Base-by-base conservation (phyloP, 2,113 vertebrate species). In the Neoarius graeffei region DNA sequence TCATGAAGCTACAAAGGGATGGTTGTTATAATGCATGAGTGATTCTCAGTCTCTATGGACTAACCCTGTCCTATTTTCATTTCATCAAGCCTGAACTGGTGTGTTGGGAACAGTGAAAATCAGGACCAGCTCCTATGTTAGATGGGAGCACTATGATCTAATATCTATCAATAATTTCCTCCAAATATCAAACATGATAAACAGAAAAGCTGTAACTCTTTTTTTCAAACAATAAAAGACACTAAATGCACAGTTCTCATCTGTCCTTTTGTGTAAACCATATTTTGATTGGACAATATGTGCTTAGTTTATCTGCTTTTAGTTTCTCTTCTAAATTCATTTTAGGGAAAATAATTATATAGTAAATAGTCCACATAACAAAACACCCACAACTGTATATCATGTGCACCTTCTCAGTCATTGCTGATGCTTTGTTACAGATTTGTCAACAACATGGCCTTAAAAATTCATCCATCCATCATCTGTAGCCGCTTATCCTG, bases 1-100 rank as follows among this genome's bases (percentile, higher is more conserved):
- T 94, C 94, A 98, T 94, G 93, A 96, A 98, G 90, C 97, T 98
- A 57, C 13, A 86, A 54, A 86, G 30, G 6, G n/a, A 57, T 19
- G 17, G 50, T 35, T 57, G 60, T 48, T 62, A 80, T 35, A 62
- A 60, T 11, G 27, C 4, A 60, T 23, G 30, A 81, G 19, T 81
- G 79, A 81, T 59, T 81, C 27, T 81, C 17, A 60, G 19, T 59
- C 4, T 19, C 35, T 35, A 81, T 23, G 23, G 25, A 76, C 20
- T 52, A 52, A 4, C 13, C 11, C 23, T n/a, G 10, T 27, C 13
- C 4, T 60, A 57, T 35, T 60, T 81, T 20, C 8, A 69, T 76
- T 60, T 17, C 5, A 64, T 89, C 13, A 76, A 52, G 42, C 52
- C 48, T 71, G 54, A 52, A 54, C 42, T 50, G 42, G 15, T 19